Base-by-base conservation (phyloP, 1,140 invertebrate species). In the Bombus affinis region DNA sequence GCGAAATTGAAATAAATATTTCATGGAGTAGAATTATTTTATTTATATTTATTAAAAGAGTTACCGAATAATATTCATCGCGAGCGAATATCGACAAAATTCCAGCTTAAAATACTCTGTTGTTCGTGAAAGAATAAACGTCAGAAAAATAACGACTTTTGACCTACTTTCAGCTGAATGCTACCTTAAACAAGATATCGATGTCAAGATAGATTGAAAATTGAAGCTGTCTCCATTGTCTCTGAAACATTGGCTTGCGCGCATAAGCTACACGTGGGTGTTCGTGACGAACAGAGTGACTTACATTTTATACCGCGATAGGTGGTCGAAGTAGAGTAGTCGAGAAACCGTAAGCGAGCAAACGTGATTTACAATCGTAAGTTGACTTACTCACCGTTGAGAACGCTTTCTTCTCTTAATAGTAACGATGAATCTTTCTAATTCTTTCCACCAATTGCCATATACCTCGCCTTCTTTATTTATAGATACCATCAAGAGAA, bases 201-300 rank as follows among this genome's bases (percentile, higher is more conserved):
- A 81, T 59, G 68, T 37, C 66, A 18, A 15, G 35, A 32, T 18
- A 66, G 22, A 42, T 70, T 59, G 66, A 68, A 35, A 18, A n/a
- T 66, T 32, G 65, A 66, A 66, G 18, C 35, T 35, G 44, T 53
- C 25, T 13, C 44, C 68, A 81, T 81, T 81, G 79, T 81, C 28
- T 42, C 5, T 15, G 5, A n/a, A 39, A 35, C 75, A n/a, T 42
- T 32, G 71, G 28, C 15, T 44, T 18, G 12, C 53, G 25, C 32
- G 25, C 25, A 28, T 28, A 22, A 47, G 1, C 35, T 15, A 5
- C 35, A 22, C 47, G 78, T 81, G 78, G 78, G 78, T 47, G 78
- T n/a, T 47, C 25, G 44, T 18, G 28, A 71, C 66, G 66, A 71
- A 39, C 13, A 32, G 68, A 22, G 18, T 8, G 42, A 53, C 47